phyloP scores from a whole-genome alignment of 2,888 invertebrate species.

The Cyaniris semiargus region DNA sequence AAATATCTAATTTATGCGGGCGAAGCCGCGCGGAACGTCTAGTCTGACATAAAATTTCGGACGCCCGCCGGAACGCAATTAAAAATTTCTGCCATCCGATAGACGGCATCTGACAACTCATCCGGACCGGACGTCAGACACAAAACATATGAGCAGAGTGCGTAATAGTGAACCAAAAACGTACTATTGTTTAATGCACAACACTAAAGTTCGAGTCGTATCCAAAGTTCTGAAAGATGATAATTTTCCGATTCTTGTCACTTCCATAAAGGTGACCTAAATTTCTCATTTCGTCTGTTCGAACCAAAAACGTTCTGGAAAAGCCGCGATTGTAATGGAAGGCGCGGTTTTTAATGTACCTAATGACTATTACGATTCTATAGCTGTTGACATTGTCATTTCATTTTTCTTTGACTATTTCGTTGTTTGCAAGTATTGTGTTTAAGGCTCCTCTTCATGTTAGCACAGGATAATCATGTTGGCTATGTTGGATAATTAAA shows the following conservation, averaged over 20 bases:
- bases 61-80: too few species aligned
- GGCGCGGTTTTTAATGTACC: neutral
- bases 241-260: slow-evolving; percentile 12
- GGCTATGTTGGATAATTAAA: too few species aligned
- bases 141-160: too few species aligned
- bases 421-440: neutral
- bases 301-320: slow-evolving; percentile 1
- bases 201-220: neutral
- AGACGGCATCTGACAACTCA: too few species aligned
- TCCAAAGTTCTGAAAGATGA: neutral
- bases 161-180: too few species aligned
- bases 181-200: too few species aligned
- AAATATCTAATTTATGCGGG: too few species aligned
- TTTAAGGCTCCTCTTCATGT: neutral
- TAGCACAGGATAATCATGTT: too few species aligned
- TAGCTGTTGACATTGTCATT: neutral
- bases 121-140: too few species aligned
- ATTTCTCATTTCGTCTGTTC: neutral
- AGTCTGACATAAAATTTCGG: too few species aligned
- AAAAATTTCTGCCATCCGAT: too few species aligned
- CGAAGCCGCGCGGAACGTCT: too few species aligned
- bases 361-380: neutral
- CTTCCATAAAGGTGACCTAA: slow-evolving; percentile 15
- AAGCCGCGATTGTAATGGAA: neutral
- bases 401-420: neutral